Evolutionary conservation across 1,140 invertebrate genomes (phyloP).

Genomic region (Tetraneura akinire): DNA sequence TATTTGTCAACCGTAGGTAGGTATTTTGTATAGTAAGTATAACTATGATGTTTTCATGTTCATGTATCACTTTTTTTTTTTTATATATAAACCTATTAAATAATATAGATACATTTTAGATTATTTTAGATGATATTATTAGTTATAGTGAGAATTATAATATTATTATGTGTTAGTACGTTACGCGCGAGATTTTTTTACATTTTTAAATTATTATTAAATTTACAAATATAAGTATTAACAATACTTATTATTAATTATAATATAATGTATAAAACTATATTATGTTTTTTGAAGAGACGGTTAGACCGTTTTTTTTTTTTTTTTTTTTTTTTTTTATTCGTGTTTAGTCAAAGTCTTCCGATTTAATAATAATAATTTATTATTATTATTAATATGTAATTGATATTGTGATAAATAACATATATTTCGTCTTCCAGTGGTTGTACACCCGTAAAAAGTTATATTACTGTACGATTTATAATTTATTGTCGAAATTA

Average conservation of each 20-base stretch:
- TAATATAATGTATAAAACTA: not conserved
- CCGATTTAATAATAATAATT: not conserved
- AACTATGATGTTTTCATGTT: not conserved
- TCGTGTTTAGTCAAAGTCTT: constrained; percentile 16
- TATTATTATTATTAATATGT: no score
- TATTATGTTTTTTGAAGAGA: not conserved
- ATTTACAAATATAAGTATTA: not conserved
- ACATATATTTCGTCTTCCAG: constrained; percentile 38
- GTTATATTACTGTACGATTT: not conserved
- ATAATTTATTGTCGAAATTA: constrained; percentile 14
- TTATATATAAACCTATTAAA: no score
- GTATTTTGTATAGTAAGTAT: no score
- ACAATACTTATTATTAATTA: not conserved
- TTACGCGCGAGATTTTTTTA: constrained; percentile 16
- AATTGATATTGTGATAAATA: constrained; percentile 43
- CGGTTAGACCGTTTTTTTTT: not conserved
- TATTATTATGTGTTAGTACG: no score
- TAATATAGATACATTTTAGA: not conserved
- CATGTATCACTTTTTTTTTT: not conserved
- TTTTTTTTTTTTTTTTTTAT: no score
- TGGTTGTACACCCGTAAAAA: not conserved
- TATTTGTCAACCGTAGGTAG: not conserved
- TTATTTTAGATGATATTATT: constrained; percentile 9
- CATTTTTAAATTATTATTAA: constrained; percentile 5
- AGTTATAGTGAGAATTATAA: not conserved